Conservation (phyloP, 2,113 vertebrate species). For the Apteryx owenii region DNA sequence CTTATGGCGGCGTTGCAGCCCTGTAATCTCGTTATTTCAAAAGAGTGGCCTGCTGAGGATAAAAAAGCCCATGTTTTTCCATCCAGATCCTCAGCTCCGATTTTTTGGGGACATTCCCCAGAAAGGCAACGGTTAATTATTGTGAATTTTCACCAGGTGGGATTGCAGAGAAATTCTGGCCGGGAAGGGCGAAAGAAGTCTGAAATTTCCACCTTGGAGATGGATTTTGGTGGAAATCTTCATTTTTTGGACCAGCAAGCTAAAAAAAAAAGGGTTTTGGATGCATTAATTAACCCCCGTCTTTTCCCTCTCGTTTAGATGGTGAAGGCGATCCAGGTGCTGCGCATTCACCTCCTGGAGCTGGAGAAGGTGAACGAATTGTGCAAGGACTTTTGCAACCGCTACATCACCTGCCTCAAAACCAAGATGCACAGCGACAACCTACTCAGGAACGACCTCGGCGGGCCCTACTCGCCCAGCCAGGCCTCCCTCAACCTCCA, state of each 20-base stretch:
- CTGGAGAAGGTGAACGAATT: constrained; percentile 98
- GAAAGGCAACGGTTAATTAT: background rate
- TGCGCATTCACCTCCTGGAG: constrained; percentile 97
- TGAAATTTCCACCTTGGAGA: background rate
- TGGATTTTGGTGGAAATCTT: background rate
- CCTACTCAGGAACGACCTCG: constrained; percentile 96
- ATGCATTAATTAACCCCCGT: too few species aligned
- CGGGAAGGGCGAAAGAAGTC: background rate
- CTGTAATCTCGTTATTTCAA: constrained; percentile 34
- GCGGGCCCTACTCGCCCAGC: constrained; percentile 94
- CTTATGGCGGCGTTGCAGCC: constrained; percentile 49
- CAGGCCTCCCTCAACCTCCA: constrained; percentile 93
- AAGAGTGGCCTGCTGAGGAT: constrained; percentile 57
- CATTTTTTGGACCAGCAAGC: background rate
- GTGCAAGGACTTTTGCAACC: constrained; percentile 99
- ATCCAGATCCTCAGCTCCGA: background rate
- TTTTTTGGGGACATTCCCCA: background rate
- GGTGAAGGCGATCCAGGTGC: constrained; percentile 98
- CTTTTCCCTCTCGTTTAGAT: constrained; percentile 73
- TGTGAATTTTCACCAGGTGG: background rate
- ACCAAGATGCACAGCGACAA: constrained; percentile 99
- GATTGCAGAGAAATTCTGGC: background rate
- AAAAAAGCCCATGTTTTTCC: background rate
- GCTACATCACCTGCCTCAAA: constrained; percentile 99
- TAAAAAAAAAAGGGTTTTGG: too few species aligned